These are phyloP conservation scores for Papilio aristodemus DNA, from an alignment of 1,140 invertebrate genomes.

Conservation along the genomic window DNA sequence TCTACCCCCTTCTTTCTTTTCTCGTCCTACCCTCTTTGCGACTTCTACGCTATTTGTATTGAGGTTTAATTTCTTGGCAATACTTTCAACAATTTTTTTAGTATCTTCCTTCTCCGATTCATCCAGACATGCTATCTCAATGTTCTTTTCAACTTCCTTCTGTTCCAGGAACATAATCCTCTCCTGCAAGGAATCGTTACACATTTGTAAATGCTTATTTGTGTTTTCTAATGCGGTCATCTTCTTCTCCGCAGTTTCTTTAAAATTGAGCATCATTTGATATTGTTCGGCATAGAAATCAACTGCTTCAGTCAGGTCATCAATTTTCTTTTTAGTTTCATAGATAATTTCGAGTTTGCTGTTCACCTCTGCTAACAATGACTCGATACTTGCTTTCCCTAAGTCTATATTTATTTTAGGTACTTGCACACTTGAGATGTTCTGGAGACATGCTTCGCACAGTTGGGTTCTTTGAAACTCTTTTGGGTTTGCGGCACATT, in stretches of 20 bases:
- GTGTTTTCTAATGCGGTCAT: constrained; percentile 31
- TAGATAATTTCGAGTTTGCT: constrained; percentile 29
- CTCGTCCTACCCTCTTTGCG: constrained; percentile 35
- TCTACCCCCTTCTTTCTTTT: constrained; percentile 22
- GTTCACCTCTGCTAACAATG: constrained; percentile 11
- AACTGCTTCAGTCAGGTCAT: constrained; percentile 24
- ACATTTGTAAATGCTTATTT: constrained; percentile 29
- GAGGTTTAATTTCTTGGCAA: constrained; percentile 20
- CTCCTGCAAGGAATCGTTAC: constrained; percentile 30
- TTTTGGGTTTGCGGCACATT: constrained; percentile 11
- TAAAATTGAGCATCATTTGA: constrained; percentile 33
- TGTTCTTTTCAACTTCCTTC: constrained; percentile 33
- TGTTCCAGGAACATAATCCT: constrained; percentile 18
- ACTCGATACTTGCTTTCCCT: constrained; percentile 21
- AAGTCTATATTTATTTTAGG: constrained; percentile 20
- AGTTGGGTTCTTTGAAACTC: constrained; percentile 7
- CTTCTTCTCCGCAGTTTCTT: constrained; percentile 32
- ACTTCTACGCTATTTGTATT: constrained; percentile 27
- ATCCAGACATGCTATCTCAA: constrained; percentile 33
- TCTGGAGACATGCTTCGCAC: constrained; percentile 19
- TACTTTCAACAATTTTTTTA: constrained; percentile 22
- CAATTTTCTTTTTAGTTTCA: constrained; percentile 34
- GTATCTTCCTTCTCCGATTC: constrained; percentile 26
- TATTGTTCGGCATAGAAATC: constrained; percentile 30
- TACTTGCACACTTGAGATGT: background rate